Evolutionary conservation across 2,113 vertebrate species (phyloP), one percentile per base, ranked within the genome.

Genomic region (Propithecus coquereli): DNA sequence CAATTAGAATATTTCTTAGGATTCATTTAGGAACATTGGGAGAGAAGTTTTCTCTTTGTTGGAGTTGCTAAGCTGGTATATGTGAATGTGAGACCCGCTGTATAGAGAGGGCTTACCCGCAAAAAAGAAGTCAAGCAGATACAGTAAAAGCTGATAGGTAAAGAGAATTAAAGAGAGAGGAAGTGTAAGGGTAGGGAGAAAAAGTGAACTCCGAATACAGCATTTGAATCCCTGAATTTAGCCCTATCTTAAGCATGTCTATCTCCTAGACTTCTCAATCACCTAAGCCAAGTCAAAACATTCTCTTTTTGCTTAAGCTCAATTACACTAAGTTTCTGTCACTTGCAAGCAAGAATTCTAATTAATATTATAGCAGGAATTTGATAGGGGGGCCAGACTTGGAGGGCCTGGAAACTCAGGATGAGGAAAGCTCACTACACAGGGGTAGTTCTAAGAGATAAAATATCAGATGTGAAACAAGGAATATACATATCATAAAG

Each of bases 391-490:
- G 66, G 23, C 17, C 52, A 22, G 30, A 81, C 8, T 63, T 30
- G 25, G 30, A 96, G n/a, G 50, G 14, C 8, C 32, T 68, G 27
- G 25, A 22, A 57, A 86, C 17, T 86, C 27, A 47, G 54, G 32
- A 79, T 12, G 16, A 76, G 23, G 47, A 1, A 68, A 71, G 45
- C 9, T 32, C 16, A 16, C 10, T 54, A n/a, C 27, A 52, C 70
- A 87, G 87, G 32, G 65, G 11, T 66, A 34, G 8, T 79, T 63
- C n/a, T 83, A 30, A 89, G 54, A 87, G 71, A 79, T 37, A 50
- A 70, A 88, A 65, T 83, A 73, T 85, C 34, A 85, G 57, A 71
- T 77, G 65, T 94, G 37, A 96, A 84, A 40, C 20, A 83, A 92
- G 66, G 57, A 83, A 65, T 70, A 79, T 63, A 43, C 6, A 30